Percentiles rank a stretch among this genome's conserved stretches.
Conservation (phyloP, 2,113 vertebrate species). For the Leptocoma aspasia region DNA sequence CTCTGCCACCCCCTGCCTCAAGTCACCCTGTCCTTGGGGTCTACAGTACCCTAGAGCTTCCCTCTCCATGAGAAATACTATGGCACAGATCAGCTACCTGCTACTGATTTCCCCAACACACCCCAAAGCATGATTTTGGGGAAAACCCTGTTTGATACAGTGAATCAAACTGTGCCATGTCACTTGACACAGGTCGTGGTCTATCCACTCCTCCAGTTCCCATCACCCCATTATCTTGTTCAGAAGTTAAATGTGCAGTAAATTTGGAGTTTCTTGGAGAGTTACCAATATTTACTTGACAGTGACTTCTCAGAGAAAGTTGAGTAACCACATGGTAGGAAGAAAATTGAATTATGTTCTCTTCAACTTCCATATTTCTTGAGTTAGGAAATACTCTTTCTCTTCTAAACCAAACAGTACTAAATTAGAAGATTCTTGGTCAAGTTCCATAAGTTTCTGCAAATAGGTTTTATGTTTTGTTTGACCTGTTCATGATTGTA, state of each 20-base stretch:
- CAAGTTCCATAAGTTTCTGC: neutral
- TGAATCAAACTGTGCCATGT: neutral
- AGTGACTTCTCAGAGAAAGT: neutral
- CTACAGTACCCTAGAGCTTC: neutral
- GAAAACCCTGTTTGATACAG: neutral
- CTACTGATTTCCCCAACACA: neutral
- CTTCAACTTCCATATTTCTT: neutral
- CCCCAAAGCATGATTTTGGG: neutral
- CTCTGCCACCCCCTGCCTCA: neutral
- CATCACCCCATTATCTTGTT: neutral
- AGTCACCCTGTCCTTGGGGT: neutral
- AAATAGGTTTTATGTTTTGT: neutral
- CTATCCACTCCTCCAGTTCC: neutral
- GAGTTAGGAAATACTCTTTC: neutral
- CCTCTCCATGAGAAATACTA: neutral
- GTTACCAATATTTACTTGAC: neutral
- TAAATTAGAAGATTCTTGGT: neutral
- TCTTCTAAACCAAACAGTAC: neutral
- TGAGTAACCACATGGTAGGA: neutral
- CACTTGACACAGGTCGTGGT: neutral
- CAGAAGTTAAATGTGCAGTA: neutral
- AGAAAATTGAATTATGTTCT: neutral
- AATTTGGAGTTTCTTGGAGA: neutral
- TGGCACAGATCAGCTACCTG: neutral
- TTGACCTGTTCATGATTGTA: neutral